Percentiles rank a stretch among this genome's conserved stretches.
phyloP scores from a whole-genome alignment of 2,888 invertebrate genomes.

The Timema cristinae region DNA sequence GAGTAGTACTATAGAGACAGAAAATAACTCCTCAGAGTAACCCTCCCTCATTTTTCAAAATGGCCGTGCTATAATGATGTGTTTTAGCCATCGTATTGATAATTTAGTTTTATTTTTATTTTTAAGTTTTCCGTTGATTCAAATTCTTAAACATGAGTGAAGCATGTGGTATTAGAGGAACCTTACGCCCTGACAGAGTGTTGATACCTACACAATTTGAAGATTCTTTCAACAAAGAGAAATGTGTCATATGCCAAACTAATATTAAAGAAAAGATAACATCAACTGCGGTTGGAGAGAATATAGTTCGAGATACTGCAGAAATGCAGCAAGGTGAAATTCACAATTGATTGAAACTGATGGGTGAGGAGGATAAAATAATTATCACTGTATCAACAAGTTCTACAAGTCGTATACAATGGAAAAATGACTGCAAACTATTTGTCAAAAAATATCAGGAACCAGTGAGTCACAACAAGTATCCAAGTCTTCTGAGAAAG shows the following conservation, averaged over 20 bases:
- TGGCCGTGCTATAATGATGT: neutral
- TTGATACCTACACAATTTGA: neutral
- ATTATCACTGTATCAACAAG: neutral
- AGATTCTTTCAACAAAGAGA: neutral
- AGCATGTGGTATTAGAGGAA: neutral
- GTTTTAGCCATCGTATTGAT: neutral
- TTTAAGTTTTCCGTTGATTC: neutral
- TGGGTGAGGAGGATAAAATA: neutral
- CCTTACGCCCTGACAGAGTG: neutral
- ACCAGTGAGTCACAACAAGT: neutral
- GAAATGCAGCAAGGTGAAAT: neutral
- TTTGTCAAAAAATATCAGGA: neutral
- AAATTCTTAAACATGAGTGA: neutral
- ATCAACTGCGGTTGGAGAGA: neutral
- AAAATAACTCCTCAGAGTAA: neutral
- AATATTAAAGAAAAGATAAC: no score
- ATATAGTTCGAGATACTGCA: neutral
- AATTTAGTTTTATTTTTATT: neutral
- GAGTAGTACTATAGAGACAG: neutral
- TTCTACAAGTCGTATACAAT: neutral
- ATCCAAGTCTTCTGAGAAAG: neutral
- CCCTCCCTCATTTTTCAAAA: neutral
- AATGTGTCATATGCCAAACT: no score
- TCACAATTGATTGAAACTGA: neutral
- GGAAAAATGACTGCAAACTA: neutral